phyloP scores from a whole-genome alignment of 2,797 vertebrate species.

The Tokudaia tokunoshimensis region DNA sequence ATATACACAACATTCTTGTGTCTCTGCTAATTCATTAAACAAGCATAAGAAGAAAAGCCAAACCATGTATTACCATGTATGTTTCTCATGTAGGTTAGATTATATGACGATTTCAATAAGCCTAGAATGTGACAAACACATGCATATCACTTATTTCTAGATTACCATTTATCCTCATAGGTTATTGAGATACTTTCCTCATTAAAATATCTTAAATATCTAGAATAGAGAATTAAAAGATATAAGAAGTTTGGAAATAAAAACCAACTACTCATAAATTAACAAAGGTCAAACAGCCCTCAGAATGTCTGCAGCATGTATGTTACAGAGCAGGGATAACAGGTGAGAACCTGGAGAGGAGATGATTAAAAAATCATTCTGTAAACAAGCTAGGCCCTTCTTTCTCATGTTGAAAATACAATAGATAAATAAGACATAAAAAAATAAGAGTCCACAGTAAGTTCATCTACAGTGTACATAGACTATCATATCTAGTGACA shows the following conservation, averaged over 20 bases:
- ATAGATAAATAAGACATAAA: conserved; percentile 26
- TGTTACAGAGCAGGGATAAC: not conserved
- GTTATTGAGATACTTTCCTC: not conserved
- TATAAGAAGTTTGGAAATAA: not conserved
- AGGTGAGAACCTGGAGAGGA: not conserved
- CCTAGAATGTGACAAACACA: not conserved
- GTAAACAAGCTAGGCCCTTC: not conserved
- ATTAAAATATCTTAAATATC: conserved; percentile 4
- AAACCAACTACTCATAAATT: not conserved
- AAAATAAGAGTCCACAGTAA: not conserved
- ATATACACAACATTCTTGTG: not conserved
- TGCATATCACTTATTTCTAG: not conserved
- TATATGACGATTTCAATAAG: conserved; percentile 17
- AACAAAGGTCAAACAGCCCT: not conserved
- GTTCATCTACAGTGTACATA: not conserved
- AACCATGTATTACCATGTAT: not conserved
- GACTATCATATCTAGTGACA: not conserved
- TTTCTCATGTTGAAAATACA: not conserved
- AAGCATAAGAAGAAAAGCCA: not conserved
- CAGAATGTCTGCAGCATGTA: not conserved
- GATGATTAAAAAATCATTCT: conserved; percentile 1
- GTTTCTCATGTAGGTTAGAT: conserved; percentile 53
- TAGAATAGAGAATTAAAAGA: not conserved
- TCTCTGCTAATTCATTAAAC: conserved; percentile 40
- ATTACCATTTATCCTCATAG: not conserved